phyloP scores from a whole-genome alignment of 2,113 vertebrate species.

The Chauna torquata region DNA sequence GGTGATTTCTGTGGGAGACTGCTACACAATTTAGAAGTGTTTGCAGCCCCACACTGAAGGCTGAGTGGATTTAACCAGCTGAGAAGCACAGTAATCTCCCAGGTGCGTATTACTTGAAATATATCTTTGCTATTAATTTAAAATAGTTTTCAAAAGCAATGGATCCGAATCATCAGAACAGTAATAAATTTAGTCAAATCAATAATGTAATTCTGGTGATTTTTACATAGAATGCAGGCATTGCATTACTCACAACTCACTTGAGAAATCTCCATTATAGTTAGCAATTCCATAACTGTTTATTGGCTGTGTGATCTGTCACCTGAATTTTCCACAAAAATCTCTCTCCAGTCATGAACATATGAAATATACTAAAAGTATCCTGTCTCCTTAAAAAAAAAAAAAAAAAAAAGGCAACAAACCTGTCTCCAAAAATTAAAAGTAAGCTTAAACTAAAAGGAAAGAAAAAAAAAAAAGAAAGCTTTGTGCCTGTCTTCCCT shows the following conservation, averaged over 20 bases:
- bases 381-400: background rate
- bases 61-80: conserved; percentile 31
- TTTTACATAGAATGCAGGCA: background rate
- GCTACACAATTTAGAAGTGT: conserved; percentile 4
- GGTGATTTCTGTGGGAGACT: conserved; percentile 40
- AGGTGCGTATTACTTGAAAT: background rate
- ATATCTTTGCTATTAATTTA: conserved; percentile 21
- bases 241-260: background rate
- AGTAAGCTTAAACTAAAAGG: fast-evolving
- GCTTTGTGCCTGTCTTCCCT: background rate
- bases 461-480: background rate
- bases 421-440: background rate
- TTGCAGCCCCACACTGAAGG: background rate
- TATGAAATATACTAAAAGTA: background rate
- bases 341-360: background rate
- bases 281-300: background rate
- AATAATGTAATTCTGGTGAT: conserved; percentile 29
- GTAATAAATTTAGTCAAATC: conserved; percentile 27
- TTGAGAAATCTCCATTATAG: background rate
- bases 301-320: background rate
- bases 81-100: conserved; percentile 11
- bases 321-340: background rate
- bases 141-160: conserved; percentile 40
- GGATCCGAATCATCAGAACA: background rate
- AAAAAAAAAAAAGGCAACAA: background rate